Evolutionary conservation across 2,113 vertebrate species (phyloP), one percentile per base, ranked within the genome.

Genomic region (Hymenochirus boettgeri): DNA sequence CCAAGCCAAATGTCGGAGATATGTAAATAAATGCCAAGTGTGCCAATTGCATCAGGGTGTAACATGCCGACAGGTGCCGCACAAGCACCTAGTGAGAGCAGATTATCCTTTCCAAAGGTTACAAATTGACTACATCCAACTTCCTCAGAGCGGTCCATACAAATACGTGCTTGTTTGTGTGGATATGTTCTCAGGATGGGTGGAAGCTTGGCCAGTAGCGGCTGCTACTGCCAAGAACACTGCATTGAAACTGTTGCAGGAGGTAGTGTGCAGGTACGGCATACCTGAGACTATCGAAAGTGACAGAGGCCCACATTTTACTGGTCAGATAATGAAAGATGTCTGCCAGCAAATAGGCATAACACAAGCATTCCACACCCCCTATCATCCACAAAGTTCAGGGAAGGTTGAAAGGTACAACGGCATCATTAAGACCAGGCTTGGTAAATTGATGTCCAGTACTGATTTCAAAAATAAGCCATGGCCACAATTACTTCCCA

Each of bases 121-220:
- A n/a, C 33, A 57, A 9, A 57, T 57, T 26, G 57, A 59, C 15
- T 27, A 59, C 22, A 59, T 59, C 7, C 37, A 59, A 13, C 22
- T 59, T 26, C 57, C 37, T 3, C 42, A 59, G 26, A 45, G 37
- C 45, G 35, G 35, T 26, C 12, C 18, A 4, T 42, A 59, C 19
- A 17, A 57, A 27, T 39, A 57, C 39, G 33, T 57, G n/a, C 10
- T 57, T 3, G 27, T 57, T 5, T 39, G 31, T 18, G 23, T 59
- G 18, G 57, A 59, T 13, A 59, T 59, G 57, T 59, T 59, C 5
- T 27, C 35, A 22, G 39, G 35, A 2, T 59, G 22, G 37, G 15
- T 59, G 12, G 57, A 59, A 10, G 35, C 57, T 1, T 59, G 12
- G 57, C 57, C 57, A 26, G 57, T 45, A 25, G 15, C 57, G 5